phyloP scores from a whole-genome alignment of 2,888 invertebrate genomes.

The Melikaiella ostensackeni region DNA sequence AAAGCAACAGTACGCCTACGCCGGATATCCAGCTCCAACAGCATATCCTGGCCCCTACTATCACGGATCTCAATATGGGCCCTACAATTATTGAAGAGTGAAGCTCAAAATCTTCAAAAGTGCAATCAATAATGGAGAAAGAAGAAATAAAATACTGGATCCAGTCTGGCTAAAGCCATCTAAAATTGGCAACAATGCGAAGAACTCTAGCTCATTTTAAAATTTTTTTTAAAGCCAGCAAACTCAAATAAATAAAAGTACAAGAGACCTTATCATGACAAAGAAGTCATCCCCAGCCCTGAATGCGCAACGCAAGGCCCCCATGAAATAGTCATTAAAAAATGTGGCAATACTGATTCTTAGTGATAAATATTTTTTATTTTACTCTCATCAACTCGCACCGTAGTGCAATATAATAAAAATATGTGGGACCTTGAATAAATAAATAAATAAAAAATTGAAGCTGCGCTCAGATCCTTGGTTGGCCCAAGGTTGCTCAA shows the following conservation, averaged over 20 bases:
- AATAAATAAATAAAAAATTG: conserved; percentile 16
- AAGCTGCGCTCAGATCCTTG: conserved; percentile 5
- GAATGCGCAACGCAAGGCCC: neutral
- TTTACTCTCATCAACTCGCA: neutral
- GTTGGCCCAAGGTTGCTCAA: conserved; percentile 10
- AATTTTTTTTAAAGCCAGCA: conserved; percentile 11
- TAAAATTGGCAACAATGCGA: conserved; percentile 8
- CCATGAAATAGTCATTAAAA: conserved; percentile 18
- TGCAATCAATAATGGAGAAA: conserved; percentile 37
- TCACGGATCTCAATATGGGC: conserved; percentile 94
- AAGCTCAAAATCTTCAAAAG: conserved; percentile 22
- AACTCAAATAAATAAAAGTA: conserved; percentile 11
- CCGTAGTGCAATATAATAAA: conserved; percentile 13
- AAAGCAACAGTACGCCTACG: conserved; percentile 95
- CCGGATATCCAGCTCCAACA: conserved; percentile 89
- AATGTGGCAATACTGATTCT: conserved; percentile 17
- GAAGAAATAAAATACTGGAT: conserved; percentile 27
- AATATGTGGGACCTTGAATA: neutral
- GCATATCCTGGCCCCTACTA: conserved; percentile 93
- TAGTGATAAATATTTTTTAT: neutral
- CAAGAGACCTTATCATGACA: neutral
- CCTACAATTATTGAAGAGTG: conserved; percentile 90
- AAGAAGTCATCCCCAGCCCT: conserved; percentile 2
- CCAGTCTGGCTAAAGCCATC: conserved; percentile 11
- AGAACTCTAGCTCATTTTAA: neutral